A percentile compares a stretch with the other conserved stretches of the same genome.
Evolutionary conservation across 30 jellyfish, hydroid and myxozoan species (phyloP).

Genomic region (Aurelia aurita): DNA sequence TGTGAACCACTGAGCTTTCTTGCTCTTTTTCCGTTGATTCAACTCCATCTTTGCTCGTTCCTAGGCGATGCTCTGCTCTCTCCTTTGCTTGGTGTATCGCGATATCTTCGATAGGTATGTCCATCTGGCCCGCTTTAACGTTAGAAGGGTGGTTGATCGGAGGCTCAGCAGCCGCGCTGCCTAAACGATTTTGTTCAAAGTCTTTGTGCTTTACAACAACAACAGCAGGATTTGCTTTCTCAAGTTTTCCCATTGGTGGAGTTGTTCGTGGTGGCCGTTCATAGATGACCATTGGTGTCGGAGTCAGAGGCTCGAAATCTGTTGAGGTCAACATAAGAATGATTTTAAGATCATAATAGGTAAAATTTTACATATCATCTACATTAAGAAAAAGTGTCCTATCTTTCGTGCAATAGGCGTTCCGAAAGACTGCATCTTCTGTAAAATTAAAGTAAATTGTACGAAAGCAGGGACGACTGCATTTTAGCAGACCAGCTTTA

Average conservation of each 20-base stretch:
- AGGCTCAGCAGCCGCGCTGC: not conserved
- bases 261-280: constrained; percentile 52
- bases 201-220: constrained; percentile 39
- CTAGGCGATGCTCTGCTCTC: constrained; percentile 6
- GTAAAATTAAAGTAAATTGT: too few relatives aligned
- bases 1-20: constrained; percentile 36
- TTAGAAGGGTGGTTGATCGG: constrained; percentile 26
- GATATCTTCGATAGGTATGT: constrained; percentile 40
- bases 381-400: too few relatives aligned
- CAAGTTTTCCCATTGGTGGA: constrained; percentile 44
- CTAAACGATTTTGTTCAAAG: constrained; percentile 2
- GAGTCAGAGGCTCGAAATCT: constrained; percentile 58
- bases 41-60: constrained; percentile 19
- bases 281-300: constrained; percentile 65
- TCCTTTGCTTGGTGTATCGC: constrained; percentile 36
- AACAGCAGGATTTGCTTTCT: constrained; percentile 40
- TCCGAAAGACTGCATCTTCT: too few relatives aligned
- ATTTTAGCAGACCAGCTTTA: too few relatives aligned
- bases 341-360: too few relatives aligned
- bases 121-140: constrained; percentile 22
- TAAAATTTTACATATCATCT: too few relatives aligned
- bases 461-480: too few relatives aligned
- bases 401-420: too few relatives aligned
- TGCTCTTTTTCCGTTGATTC: not conserved
- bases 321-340: not conserved